These are phyloP conservation scores for Phortica magna DNA, from an alignment of 2,888 invertebrate species.

Conservation along the genomic window DNA sequence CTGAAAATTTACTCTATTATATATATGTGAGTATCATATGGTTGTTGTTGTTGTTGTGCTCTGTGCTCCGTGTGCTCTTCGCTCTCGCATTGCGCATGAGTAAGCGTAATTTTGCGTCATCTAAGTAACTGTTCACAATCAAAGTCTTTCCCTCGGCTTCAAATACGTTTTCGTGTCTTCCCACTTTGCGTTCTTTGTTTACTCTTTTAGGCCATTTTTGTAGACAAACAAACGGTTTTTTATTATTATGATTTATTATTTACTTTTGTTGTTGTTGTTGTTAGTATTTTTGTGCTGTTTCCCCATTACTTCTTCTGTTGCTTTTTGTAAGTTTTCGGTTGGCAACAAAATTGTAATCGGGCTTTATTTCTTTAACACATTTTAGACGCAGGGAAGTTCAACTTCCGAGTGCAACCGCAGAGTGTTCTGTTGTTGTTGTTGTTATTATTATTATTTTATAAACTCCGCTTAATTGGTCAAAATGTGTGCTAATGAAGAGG, in stretches of 20 bases:
- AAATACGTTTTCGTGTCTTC: slow-evolving; percentile 48
- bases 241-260: slow-evolving; percentile 67
- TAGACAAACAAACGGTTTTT: slow-evolving; percentile 71
- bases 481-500: too few species aligned
- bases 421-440: too few species aligned
- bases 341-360: not conserved
- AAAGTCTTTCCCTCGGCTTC: slow-evolving; percentile 26
- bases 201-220: slow-evolving; percentile 70
- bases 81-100: slow-evolving; percentile 64
- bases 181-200: slow-evolving; percentile 47
- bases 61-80: slow-evolving; percentile 30
- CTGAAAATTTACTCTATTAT: not conserved
- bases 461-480: too few species aligned
- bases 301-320: not conserved
- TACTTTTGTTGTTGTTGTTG: slow-evolving; percentile 40
- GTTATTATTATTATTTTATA: too few species aligned
- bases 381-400: not conserved
- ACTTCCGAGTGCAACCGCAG: slow-evolving; percentile 3
- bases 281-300: not conserved
- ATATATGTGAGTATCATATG: slow-evolving; percentile 6
- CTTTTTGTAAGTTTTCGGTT: not conserved
- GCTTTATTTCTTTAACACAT: not conserved
- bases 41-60: slow-evolving; percentile 30
- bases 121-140: slow-evolving; percentile 58
- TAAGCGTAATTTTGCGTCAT: slow-evolving; percentile 72